These are phyloP conservation scores for Notodromas monacha DNA, from an alignment of 2,888 invertebrate species.

Conservation along the genomic window DNA sequence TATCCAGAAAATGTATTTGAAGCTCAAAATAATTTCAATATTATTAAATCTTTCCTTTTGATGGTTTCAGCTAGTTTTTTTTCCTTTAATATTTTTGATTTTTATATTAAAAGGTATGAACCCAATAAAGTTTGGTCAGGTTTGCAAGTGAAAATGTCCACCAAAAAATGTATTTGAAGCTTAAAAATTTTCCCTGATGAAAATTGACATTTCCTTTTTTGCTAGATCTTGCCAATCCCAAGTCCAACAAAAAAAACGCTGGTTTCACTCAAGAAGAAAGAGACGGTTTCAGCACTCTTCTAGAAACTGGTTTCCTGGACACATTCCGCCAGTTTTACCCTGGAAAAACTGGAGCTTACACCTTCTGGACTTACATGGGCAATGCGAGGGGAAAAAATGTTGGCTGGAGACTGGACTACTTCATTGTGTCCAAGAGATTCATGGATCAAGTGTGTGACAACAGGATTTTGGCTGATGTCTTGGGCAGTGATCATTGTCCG, in stretches of 20 bases:
- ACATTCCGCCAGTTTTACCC: constrained; percentile 60
- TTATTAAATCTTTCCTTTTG: no score
- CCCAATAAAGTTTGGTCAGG: no score
- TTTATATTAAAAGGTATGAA: no score
- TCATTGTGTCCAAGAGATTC: constrained; percentile 49
- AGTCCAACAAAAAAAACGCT: constrained; percentile 59
- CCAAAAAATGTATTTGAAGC: no score
- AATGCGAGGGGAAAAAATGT: constrained; percentile 60
- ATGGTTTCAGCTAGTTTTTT: no score
- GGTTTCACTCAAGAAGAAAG: constrained; percentile 87
- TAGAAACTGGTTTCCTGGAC: constrained; percentile 47
- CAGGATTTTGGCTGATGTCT: constrained; percentile 40
- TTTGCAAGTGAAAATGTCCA: no score
- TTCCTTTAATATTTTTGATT: no score
- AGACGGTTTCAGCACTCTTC: constrained; percentile 50
- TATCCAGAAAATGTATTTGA: no score
- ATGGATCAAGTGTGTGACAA: constrained; percentile 41
- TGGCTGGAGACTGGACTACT: constrained; percentile 95
- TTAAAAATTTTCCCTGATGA: no score
- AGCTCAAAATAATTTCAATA: no score
- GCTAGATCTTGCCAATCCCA: constrained; percentile 69
- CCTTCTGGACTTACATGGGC: constrained; percentile 78
- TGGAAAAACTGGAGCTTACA: constrained; percentile 42
- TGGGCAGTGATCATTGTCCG: constrained; percentile 90
- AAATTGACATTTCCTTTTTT: no score